Conservation (phyloP, 2,888 invertebrate genomes). For the Lasius platythorax region DNA sequence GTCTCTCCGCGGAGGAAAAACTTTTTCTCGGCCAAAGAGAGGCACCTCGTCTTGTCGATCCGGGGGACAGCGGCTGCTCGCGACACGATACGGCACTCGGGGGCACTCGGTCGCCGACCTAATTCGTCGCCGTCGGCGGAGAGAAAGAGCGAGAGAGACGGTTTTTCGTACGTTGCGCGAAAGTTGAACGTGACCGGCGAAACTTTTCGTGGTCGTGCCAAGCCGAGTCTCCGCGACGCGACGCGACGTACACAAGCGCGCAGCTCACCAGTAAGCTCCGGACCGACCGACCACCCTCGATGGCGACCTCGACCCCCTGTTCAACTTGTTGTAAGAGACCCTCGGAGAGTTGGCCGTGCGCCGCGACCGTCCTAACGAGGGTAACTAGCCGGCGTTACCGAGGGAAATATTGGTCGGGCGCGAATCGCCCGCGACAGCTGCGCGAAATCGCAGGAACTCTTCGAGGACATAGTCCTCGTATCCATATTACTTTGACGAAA, state of each 20-base stretch:
- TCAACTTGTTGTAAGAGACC: constrained; percentile 66
- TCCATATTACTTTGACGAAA: neutral
- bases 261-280: constrained; percentile 29
- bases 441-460: constrained; percentile 36
- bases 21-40: constrained; percentile 51
- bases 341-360: constrained; percentile 59
- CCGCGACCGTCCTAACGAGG: constrained; percentile 46
- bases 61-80: constrained; percentile 37
- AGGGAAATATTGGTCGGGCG: constrained; percentile 34
- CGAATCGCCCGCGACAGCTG: constrained; percentile 54
- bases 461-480: neutral
- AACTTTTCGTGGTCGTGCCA: constrained; percentile 79
- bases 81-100: constrained; percentile 47
- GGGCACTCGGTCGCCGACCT: constrained; percentile 76
- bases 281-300: constrained; percentile 40
- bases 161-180: constrained; percentile 79
- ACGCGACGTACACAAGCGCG: constrained; percentile 47
- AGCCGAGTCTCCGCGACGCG: constrained; percentile 52
- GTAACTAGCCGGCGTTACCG: constrained; percentile 22
- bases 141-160: constrained; percentile 21
- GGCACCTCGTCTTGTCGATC: constrained; percentile 39
- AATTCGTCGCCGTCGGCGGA: constrained; percentile 71
- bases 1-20: constrained; percentile 28
- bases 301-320: constrained; percentile 62
- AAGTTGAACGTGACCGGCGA: constrained; percentile 81